Evolutionary conservation across 2,888 invertebrate species (phyloP), one percentile per base, ranked within the genome.

Genomic region (Stenchaetothrips biformis): DNA sequence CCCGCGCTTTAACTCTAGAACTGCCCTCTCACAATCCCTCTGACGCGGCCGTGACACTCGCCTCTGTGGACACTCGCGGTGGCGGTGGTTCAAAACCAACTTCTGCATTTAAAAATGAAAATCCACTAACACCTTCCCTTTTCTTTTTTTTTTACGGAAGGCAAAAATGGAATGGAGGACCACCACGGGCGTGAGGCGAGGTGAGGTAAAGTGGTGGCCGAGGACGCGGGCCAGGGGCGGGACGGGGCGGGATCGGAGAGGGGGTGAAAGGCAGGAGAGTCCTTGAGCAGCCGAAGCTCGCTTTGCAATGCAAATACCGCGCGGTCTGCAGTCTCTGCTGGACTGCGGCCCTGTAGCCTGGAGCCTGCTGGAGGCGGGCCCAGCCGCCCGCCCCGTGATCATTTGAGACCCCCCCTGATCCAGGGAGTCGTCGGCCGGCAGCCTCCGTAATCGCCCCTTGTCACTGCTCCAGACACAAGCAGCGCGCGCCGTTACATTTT

Each of bases 211-310:
- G n/a, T 21, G 67, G 21, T 18, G 21, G 67, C 18, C n/a, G 21
- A 74, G 67, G 11, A 25, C 21, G 67, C 2, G 67, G 25, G 21
- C n/a, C n/a, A 21, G 21, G 62, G 13, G 53, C 6, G 53, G 16
- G 53, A 18, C 21, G 67, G 9, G 67, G 25, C 9, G 11, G 67
- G 25, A 11, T 25, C 11, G 9, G 67, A 1, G 4, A 0, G 53
- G 11, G 53, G 18, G 13, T 6, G 53, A 53, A 18, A 53, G 53
- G 53, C 21, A 25, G 11, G 67, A 25, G 67, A 74, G 67, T 74
- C 67, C 67, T 74, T 74, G 67, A 74, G 67, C 67, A 74, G 67
- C 67, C 67, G 67, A 74, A 74, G 21, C 67, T 25, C 67, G 21
- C 67, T 74, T 74, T 74, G 67, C 67, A 74, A 25, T 74, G 67